A percentile compares a stretch with the other conserved stretches of the same genome.
Conservation (phyloP, 2,797 vertebrate genomes). For the Microchirus variegatus region DNA sequence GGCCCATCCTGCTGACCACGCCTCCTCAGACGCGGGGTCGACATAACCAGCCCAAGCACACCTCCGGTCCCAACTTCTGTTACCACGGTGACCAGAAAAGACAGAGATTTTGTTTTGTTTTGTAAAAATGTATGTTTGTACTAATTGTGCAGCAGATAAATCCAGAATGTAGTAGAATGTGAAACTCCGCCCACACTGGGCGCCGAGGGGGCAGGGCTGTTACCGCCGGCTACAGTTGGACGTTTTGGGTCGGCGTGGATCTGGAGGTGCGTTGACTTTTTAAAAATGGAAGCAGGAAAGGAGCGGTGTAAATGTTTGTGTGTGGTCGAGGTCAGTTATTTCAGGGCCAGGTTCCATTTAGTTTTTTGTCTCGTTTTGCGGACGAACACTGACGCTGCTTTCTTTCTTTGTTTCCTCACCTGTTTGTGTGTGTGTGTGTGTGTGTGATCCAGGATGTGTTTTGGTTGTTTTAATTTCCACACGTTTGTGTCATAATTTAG, state of each 20-base stretch:
- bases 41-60: slow-evolving; percentile 58
- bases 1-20: slow-evolving; percentile 77
- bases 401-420: slow-evolving; percentile 4
- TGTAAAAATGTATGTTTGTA: too few species aligned
- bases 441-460: slow-evolving; percentile 35
- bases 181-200: too few species aligned
- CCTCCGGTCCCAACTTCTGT: neutral
- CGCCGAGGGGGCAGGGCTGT: too few species aligned
- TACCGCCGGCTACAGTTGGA: neutral
- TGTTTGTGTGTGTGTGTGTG: slow-evolving; percentile 30
- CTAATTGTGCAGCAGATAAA: too few species aligned
- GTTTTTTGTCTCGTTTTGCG: slow-evolving; percentile 11
- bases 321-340: slow-evolving; percentile 24
- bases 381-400: neutral
- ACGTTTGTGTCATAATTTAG: slow-evolving; percentile 25
- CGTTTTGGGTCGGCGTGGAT: neutral
- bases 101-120: slow-evolving; percentile 9
- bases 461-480: slow-evolving; percentile 34
- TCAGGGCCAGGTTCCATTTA: slow-evolving; percentile 29
- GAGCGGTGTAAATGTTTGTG: slow-evolving; percentile 33
- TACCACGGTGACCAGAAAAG: slow-evolving; percentile 53
- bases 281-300: too few species aligned
- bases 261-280: too few species aligned
- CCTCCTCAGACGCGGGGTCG: slow-evolving; percentile 59
- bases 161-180: too few species aligned